A percentile compares a stretch with the other conserved stretches of the same genome.
Evolutionary conservation across 2,797 vertebrate species (phyloP).

Genomic region (Neomorphus geoffroyi): DNA sequence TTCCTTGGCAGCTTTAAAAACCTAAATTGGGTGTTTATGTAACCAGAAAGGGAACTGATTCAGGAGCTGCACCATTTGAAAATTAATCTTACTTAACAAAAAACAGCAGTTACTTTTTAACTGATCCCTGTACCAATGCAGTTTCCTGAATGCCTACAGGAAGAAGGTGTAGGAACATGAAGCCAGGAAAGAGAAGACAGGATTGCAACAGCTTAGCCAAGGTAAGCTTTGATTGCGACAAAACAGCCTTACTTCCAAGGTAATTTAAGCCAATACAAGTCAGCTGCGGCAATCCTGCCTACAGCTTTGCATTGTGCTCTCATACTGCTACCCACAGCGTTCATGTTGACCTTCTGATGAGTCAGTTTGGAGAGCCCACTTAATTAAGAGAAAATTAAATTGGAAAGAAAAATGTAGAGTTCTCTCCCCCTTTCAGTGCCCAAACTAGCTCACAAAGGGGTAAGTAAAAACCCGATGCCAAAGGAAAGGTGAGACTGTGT

Average conservation of each 20-base stretch:
- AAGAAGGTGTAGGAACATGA: background rate
- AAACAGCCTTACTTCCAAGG: background rate
- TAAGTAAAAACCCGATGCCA: background rate
- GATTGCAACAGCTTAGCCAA: background rate
- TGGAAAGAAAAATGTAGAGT: background rate
- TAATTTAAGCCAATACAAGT: background rate
- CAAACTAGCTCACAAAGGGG: background rate
- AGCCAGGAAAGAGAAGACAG: background rate
- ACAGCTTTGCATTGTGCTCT: background rate
- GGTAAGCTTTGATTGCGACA: background rate
- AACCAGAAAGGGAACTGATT: background rate
- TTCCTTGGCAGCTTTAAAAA: background rate
- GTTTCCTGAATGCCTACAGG: background rate
- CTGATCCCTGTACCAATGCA: background rate
- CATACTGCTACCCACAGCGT: background rate
- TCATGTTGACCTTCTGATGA: background rate
- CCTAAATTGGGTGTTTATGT: background rate
- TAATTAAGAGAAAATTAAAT: background rate
- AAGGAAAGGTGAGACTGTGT: rapidly evolving
- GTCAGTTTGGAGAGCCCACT: background rate
- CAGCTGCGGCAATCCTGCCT: background rate
- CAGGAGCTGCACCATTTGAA: background rate
- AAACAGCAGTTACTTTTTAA: background rate
- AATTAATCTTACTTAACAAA: background rate
- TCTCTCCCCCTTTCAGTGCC: background rate